Evolutionary conservation across 2,888 invertebrate species (phyloP), one percentile per base, ranked within the genome.

Genomic region (Cyclophora albipunctata): DNA sequence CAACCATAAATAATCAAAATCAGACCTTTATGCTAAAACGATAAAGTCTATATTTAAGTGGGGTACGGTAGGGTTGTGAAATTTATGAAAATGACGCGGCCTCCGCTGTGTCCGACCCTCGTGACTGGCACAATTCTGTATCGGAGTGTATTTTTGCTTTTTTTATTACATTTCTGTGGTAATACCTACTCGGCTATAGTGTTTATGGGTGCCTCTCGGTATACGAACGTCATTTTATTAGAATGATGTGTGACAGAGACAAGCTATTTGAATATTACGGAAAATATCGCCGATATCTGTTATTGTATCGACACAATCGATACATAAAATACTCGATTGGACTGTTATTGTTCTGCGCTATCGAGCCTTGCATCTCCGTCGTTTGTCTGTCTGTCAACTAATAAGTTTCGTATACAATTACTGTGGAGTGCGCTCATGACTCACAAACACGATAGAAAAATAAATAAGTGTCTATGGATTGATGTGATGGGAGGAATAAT

Each of bases 41-140:
- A 67, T 81, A 81, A 73, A 78, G 83, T 73, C 65, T 57, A 65
- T 65, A 68, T 78, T 79, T 73, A 73, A 75, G 62, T 68, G 73
- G 49, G 58, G 64, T 46, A 53, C 54, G 60, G 53, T 70, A 71
- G 78, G 78, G 78, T 79, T 77, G 82, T 79, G 81, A 78, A 84
- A 81, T 83, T 80, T 81, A 80, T 81, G 84, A 80, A 80, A 84
- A 80, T 80, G 76, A 81, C 74, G 73, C 71, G 72, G 66, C 54
- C 66, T 69, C 66, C 43, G 43, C 70, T 65, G 69, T 75, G 60
- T 57, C 71, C 75, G 78, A 74, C 73, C 80, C 78, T 73, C 78
- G 81, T 88, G 87, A 87, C 87, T 83, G 80, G 87, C 85, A 83
- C 80, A 82, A 81, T 84, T 85, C 73, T 71, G 79, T 77, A 76